Conservation (phyloP, 2,888 invertebrate species). For the Branchipolynoe longqiensis region DNA sequence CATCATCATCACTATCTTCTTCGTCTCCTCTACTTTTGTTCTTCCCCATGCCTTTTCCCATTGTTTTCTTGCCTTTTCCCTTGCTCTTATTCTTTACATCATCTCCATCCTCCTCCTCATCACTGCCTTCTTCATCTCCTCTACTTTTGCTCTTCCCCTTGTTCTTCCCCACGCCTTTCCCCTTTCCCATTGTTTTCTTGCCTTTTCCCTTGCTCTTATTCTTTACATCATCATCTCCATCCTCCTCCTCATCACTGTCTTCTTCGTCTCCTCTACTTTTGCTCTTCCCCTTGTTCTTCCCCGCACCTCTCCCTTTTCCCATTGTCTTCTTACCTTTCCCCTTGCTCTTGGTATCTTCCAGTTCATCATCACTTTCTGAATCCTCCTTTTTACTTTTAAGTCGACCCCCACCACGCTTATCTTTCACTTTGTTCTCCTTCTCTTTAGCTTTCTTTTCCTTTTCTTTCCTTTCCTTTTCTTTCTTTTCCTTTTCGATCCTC, state of each 20-base stretch:
- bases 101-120: background rate
- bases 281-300: background rate
- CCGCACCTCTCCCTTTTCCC: too few relatives aligned
- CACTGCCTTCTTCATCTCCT: too few relatives aligned
- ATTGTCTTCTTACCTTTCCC: background rate
- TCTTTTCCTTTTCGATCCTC: slow-evolving; percentile 2
- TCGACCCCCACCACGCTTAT: too few relatives aligned
- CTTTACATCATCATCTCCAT: background rate
- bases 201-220: background rate
- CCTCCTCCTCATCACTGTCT: background rate
- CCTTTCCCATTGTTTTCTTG: background rate
- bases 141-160: background rate
- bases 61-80: too few relatives aligned
- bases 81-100: too few relatives aligned
- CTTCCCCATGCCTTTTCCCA: background rate
- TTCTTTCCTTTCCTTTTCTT: slow-evolving; percentile 17
- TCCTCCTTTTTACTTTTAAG: background rate
- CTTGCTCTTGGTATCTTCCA: background rate
- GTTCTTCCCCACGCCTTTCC: background rate
- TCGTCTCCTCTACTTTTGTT: background rate
- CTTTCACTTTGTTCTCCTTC: background rate
- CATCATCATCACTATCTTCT: slow-evolving; percentile 23
- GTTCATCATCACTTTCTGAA: background rate
- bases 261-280: background rate
- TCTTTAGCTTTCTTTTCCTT: background rate